Percentiles rank a stretch among this genome's conserved stretches.
phyloP scores from a whole-genome alignment of 1,140 invertebrate genomes.

The Drosophila aff. region DNA sequence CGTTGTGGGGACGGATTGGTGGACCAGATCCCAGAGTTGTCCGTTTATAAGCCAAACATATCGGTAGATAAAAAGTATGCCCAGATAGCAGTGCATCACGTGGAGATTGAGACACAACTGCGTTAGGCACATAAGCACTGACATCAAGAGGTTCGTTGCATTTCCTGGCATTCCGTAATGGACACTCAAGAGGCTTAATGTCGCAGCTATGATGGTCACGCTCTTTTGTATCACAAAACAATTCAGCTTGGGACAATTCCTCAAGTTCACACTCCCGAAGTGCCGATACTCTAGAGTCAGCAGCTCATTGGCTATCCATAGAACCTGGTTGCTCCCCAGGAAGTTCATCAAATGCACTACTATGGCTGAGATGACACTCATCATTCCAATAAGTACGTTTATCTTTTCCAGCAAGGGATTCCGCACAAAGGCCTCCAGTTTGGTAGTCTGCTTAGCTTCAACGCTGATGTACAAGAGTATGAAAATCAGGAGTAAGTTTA shows the following conservation, averaged over 20 bases:
- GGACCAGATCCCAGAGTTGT: slow-evolving; percentile 18
- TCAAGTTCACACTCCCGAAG: background rate
- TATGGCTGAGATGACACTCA: slow-evolving; percentile 1
- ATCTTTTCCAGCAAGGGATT: slow-evolving; percentile 40
- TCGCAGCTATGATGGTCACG: background rate
- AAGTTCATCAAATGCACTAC: slow-evolving; percentile 22
- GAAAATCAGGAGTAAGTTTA: background rate
- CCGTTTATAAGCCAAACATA: slow-evolving; percentile 49
- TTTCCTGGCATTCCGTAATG: slow-evolving; percentile 15
- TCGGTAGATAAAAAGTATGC: slow-evolving; percentile 42
- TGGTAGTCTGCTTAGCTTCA: fast-evolving
- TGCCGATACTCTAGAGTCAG: slow-evolving; percentile 16
- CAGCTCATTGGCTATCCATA: slow-evolving; percentile 25
- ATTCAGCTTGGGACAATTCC: slow-evolving; percentile 7
- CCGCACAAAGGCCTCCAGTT: slow-evolving; percentile 9
- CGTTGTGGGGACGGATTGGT: background rate
- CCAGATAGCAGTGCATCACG: slow-evolving; percentile 43
- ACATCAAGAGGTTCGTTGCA: fast-evolving
- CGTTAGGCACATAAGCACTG: background rate
- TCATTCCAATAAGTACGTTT: background rate
- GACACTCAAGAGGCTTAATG: background rate
- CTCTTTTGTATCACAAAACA: slow-evolving; percentile 19
- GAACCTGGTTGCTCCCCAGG: slow-evolving; percentile 18
- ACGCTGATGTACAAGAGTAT: background rate
- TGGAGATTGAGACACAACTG: background rate